These are phyloP conservation scores for Potorous gilbertii DNA, from an alignment of 2,797 vertebrate genomes.

Conservation along the genomic window DNA sequence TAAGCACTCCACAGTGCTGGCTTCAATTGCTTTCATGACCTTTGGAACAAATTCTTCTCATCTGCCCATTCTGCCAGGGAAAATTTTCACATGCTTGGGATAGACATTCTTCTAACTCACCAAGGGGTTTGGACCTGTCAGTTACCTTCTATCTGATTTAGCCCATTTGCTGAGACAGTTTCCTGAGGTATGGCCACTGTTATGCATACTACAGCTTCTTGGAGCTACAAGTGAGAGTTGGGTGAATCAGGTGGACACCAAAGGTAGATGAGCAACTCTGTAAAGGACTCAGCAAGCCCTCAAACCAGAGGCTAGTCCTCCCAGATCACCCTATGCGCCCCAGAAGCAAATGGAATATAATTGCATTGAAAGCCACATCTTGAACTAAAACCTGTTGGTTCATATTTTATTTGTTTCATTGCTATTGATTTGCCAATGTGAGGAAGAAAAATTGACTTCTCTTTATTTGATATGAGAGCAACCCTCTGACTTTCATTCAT, in stretches of 20 bases:
- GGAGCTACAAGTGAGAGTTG: not conserved
- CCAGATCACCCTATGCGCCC: not conserved
- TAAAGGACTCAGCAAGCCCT: not conserved
- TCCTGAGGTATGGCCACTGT: not conserved
- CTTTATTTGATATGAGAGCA: not conserved
- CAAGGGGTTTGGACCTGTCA: not conserved
- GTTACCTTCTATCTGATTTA: not conserved
- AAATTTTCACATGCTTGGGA: not conserved
- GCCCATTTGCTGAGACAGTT: not conserved
- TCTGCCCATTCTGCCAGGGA: not conserved
- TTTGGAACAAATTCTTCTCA: not conserved
- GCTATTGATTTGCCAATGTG: not conserved
- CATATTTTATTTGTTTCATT: constrained; percentile 16
- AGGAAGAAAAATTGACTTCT: not conserved
- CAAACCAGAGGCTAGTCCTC: not conserved
- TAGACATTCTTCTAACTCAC: not conserved
- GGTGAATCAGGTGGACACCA: not conserved
- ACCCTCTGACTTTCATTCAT: constrained; percentile 25
- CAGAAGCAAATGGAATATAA: not conserved
- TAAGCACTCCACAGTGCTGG: not conserved
- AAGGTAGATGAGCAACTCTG: not conserved
- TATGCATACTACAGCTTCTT: not conserved
- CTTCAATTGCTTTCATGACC: not conserved
- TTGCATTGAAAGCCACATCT: not conserved
- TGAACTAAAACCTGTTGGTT: not conserved